These are phyloP conservation scores for Branchinecta lynchi DNA, from an alignment of 1,140 invertebrate species.

Conservation along the genomic window DNA sequence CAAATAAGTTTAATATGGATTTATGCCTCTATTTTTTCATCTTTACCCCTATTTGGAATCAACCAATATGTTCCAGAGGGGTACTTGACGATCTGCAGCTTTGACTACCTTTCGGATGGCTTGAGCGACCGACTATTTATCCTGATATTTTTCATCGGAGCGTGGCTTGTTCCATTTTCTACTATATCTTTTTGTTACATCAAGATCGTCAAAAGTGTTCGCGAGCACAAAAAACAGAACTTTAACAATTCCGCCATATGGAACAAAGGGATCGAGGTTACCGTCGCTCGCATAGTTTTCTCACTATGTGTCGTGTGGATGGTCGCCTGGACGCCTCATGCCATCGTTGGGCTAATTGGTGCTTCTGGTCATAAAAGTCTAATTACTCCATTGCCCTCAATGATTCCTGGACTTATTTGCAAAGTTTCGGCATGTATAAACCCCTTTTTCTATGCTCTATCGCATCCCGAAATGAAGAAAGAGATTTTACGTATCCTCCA, in stretches of 20 bases:
- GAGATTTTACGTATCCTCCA: conserved; percentile 16
- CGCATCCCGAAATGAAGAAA: conserved; percentile 35
- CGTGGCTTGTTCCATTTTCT: conserved; percentile 48
- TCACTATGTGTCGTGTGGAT: conserved; percentile 51
- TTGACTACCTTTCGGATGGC: conserved; percentile 48
- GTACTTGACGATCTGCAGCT: conserved; percentile 60
- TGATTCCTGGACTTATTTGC: conserved; percentile 57
- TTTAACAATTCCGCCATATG: background rate
- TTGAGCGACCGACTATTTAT: conserved; percentile 33
- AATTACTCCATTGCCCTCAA: conserved; percentile 47
- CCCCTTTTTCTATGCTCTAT: conserved; percentile 45
- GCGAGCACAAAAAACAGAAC: conserved; percentile 25
- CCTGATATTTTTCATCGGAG: conserved; percentile 46
- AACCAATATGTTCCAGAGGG: conserved; percentile 59
- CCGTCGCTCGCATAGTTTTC: conserved; percentile 46
- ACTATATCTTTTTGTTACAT: conserved; percentile 52
- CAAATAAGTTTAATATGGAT: conserved; percentile 49
- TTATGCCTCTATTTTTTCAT: conserved; percentile 48
- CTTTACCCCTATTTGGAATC: conserved; percentile 49
- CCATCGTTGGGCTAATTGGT: conserved; percentile 50
- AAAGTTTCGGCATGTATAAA: conserved; percentile 55
- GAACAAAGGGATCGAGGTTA: conserved; percentile 41
- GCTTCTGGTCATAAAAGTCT: conserved; percentile 37
- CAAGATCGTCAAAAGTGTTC: conserved; percentile 47
- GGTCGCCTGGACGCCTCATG: conserved; percentile 57